Conservation (phyloP, 1,140 invertebrate genomes). For the Platorchestia sp. region DNA sequence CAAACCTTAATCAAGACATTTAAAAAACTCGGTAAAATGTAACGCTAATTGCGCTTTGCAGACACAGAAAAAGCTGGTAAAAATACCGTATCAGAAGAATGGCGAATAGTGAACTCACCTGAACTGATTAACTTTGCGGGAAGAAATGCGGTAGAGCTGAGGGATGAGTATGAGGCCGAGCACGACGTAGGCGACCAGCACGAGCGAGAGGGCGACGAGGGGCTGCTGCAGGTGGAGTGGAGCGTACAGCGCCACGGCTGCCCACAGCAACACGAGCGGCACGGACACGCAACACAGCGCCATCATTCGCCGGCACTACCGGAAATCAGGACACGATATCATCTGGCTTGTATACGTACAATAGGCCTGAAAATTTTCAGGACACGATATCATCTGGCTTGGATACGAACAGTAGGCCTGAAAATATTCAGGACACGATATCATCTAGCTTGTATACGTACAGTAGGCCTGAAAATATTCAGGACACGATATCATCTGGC, state of each 20-base stretch:
- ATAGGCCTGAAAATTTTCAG: too few relatives aligned
- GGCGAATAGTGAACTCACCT: not conserved
- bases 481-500: too few relatives aligned
- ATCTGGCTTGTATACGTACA: not conserved
- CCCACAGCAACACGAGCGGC: conserved; percentile 18
- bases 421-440: too few relatives aligned
- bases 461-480: too few relatives aligned
- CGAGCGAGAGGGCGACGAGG: not conserved
- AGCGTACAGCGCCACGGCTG: not conserved
- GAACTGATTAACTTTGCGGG: conserved; percentile 17
- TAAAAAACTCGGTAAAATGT: too few relatives aligned
- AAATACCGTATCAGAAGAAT: not conserved
- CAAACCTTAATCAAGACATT: too few relatives aligned
- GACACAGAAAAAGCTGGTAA: not conserved
- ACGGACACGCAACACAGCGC: not conserved
- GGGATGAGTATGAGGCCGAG: conserved; percentile 8
- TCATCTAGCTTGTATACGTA: too few relatives aligned
- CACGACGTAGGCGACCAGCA: conserved; percentile 41
- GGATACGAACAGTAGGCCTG: too few relatives aligned
- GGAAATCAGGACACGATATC: not conserved
- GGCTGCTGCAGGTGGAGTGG: conserved; percentile 12
- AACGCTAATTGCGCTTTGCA: too few relatives aligned
- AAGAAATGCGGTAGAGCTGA: not conserved
- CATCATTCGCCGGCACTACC: not conserved
- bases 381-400: too few relatives aligned